These are phyloP conservation scores for Montipora sp. DNA, from an alignment of 64 coral and sea anemone species.

Conservation along the genomic window DNA sequence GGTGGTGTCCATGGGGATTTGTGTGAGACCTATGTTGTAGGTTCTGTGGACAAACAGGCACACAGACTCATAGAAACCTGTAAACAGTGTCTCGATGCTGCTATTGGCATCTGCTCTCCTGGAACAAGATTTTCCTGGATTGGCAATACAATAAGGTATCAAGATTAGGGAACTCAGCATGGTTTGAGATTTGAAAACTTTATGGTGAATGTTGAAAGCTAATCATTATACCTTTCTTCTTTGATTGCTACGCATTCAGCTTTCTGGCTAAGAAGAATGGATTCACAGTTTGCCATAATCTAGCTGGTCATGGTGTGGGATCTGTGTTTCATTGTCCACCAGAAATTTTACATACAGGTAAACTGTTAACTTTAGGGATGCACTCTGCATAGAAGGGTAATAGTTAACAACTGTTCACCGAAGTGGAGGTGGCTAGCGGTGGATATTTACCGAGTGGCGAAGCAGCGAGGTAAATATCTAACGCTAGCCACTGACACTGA, in stretches of 20 bases:
- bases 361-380: background rate
- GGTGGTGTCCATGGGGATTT: slow-evolving; percentile 96
- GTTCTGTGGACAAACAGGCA: slow-evolving; percentile 66
- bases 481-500: too few relatives aligned
- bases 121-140: slow-evolving; percentile 80
- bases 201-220: background rate
- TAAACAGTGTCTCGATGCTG: slow-evolving; percentile 77
- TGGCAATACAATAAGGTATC: slow-evolving; percentile 93
- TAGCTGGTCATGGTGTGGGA: slow-evolving; percentile 89
- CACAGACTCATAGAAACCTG: slow-evolving; percentile 63
- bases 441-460: too few relatives aligned
- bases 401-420: too few relatives aligned
- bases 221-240: background rate
- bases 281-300: slow-evolving; percentile 70
- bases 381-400: background rate
- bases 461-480: too few relatives aligned
- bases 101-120: slow-evolving; percentile 77
- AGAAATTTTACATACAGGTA: slow-evolving; percentile 85
- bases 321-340: slow-evolving; percentile 82
- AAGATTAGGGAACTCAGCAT: background rate
- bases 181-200: background rate
- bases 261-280: slow-evolving; percentile 65
- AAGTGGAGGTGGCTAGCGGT: too few relatives aligned
- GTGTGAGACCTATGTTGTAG: slow-evolving; percentile 86
- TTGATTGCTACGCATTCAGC: slow-evolving; percentile 24